phyloP scores from a whole-genome alignment of 2,888 invertebrate genomes.

The Xestoiulus laeticollis region DNA sequence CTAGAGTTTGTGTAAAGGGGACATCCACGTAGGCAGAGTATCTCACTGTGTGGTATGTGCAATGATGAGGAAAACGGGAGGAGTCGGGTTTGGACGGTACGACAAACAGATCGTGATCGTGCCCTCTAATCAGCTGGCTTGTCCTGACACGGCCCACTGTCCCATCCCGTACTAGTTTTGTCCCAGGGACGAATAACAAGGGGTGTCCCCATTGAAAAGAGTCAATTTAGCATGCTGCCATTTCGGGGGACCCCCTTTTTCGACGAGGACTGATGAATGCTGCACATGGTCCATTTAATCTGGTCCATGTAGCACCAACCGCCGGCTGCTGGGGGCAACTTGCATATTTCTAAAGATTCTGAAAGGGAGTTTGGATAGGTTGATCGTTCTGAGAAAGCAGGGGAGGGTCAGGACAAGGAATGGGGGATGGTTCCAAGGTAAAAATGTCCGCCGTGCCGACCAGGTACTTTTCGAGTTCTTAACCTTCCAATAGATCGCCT shows the following conservation, averaged over 20 bases:
- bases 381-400: not conserved
- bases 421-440: not conserved
- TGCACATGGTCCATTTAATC: conserved; percentile 42
- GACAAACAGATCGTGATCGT: conserved; percentile 29
- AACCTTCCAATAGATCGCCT: not conserved
- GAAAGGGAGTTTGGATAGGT: not conserved
- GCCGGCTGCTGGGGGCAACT: not conserved
- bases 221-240: conserved; percentile 44
- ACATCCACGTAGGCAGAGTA: not conserved
- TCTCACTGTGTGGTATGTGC: conserved; percentile 30
- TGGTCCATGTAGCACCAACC: not conserved
- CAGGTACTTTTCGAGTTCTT: not conserved
- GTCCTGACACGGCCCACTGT: conserved; percentile 9
- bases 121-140: conserved; percentile 39
- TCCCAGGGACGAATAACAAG: not conserved
- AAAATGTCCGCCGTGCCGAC: not conserved
- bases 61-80: conserved; percentile 40
- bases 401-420: not conserved
- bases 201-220: conserved; percentile 2
- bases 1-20: not conserved
- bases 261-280: not conserved
- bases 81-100: not conserved
- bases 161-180: conserved; percentile 6
- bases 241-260: conserved; percentile 30
- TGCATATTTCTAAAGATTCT: not conserved